Base-by-base conservation (phyloP, 2,113 vertebrate genomes). In the Chaetodon auriga region DNA sequence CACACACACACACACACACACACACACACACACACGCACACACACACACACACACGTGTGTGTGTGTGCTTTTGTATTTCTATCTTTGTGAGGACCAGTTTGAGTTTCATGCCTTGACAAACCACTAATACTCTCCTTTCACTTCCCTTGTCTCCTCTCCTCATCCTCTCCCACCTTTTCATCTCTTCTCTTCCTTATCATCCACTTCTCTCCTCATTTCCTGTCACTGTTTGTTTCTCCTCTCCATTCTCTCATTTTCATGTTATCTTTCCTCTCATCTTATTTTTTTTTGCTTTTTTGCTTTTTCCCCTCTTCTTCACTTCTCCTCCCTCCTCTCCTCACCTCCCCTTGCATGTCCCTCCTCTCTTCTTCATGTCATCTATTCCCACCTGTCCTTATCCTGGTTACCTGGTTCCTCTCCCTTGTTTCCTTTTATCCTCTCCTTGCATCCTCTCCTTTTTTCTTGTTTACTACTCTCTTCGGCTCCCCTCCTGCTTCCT, bases 61-160 rank as follows among this genome's bases (percentile, higher is more conserved):
- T n/a, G n/a, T n/a, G n/a, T n/a, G 25, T n/a, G 68, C 25, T 36
- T 18, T 61, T 21, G n/a, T 58, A 6, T 5, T 30, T 62, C 13
- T 55, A 7, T 41, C 38, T 35, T 15, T 43, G 48, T 55, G 80
- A 43, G 66, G 43, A 73, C n/a, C 68, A 68, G 38, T 41, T 49
- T 48, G 21, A 68, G 38, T 51, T 51, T 51, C 48, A 58, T n/a
- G 30, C 12, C n/a, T 51, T 3, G 23, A 75, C 23, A 30, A 30
- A 30, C 30, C 30, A 30, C 30, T 30, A 30, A 18, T 38, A n/a
- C 41, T 23, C 41, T 4, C 2, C 12, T 55, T 7, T 7, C 38
- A 41, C 38, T 41, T 4, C 1, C 38, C 6, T 41, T 41, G 14
- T 60, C 7, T 54, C 49, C 48, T 53, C 25, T 6, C 21, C 21